Conservation (phyloP, 2,797 vertebrate species). For the Neosilurus hyrtlii region DNA sequence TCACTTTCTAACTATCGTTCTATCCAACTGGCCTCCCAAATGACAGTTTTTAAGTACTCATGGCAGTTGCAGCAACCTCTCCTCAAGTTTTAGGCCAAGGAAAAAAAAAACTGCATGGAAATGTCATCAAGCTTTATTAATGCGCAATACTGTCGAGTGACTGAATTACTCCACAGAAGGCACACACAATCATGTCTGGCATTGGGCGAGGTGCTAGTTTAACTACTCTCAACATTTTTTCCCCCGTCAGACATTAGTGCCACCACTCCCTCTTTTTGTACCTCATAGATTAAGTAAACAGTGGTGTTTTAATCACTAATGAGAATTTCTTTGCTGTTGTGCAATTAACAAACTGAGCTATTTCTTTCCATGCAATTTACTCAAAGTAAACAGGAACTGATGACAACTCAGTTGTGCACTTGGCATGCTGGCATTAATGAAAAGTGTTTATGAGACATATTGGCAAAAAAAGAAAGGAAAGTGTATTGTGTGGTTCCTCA, state of each 20-base stretch:
- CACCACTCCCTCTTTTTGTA: conserved; percentile 31
- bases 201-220: conserved; percentile 31
- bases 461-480: background rate
- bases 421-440: background rate
- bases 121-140: conserved; percentile 41
- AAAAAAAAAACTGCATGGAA: conserved; percentile 39
- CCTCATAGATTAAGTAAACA: conserved; percentile 14
- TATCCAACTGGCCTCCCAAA: conserved; percentile 18
- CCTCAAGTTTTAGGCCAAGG: conserved; percentile 3
- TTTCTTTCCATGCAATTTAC: background rate
- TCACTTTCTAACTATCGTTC: background rate
- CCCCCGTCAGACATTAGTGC: background rate
- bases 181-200: conserved; percentile 37
- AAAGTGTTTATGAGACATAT: background rate
- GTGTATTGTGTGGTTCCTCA: background rate
- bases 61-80: conserved; percentile 16
- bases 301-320: conserved; percentile 10
- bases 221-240: conserved; percentile 8
- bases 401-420: conserved; percentile 8
- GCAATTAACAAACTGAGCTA: background rate
- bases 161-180: conserved; percentile 26
- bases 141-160: conserved; percentile 2
- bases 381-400: conserved; percentile 1
- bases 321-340: background rate
- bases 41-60: conserved; percentile 16